These are phyloP conservation scores for Oophaga pumilio DNA, from an alignment of 2,113 vertebrate genomes.

Conservation along the genomic window DNA sequence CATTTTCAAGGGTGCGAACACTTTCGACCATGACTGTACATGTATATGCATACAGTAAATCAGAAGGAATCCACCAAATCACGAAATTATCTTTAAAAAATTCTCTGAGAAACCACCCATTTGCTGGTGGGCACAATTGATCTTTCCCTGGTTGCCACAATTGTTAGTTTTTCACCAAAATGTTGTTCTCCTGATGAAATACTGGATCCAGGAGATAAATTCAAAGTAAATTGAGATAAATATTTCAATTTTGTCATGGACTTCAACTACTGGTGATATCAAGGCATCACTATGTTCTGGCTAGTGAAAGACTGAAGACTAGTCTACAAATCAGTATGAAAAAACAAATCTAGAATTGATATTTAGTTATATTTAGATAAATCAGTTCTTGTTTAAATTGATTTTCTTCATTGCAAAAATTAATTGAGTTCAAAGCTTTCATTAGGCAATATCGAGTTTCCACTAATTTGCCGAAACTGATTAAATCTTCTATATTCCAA, in stretches of 20 bases:
- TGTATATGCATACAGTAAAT: too few relatives aligned
- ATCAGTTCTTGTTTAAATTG: background rate
- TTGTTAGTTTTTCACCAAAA: too few relatives aligned
- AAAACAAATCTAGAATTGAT: background rate
- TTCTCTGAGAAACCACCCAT: too few relatives aligned
- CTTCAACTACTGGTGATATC: background rate
- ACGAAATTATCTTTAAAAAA: too few relatives aligned
- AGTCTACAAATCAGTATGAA: background rate
- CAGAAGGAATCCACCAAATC: too few relatives aligned
- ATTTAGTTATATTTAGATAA: background rate
- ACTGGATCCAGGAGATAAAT: background rate
- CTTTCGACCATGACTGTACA: too few relatives aligned
- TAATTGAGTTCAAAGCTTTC: background rate
- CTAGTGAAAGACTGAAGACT: background rate
- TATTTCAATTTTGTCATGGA: background rate
- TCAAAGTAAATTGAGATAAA: background rate
- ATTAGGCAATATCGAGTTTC: background rate
- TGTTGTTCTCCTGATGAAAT: background rate
- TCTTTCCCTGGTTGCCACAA: too few relatives aligned
- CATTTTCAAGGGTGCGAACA: too few relatives aligned
- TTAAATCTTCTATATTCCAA: slow-evolving; percentile 5
- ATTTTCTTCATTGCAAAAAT: background rate
- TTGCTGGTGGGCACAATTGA: too few relatives aligned
- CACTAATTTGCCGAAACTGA: background rate
- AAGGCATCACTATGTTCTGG: background rate